Percentiles rank a stretch among this genome's conserved stretches.
Evolutionary conservation across 2,888 invertebrate genomes (phyloP).

Genomic region (Chrysodeixis includens): DNA sequence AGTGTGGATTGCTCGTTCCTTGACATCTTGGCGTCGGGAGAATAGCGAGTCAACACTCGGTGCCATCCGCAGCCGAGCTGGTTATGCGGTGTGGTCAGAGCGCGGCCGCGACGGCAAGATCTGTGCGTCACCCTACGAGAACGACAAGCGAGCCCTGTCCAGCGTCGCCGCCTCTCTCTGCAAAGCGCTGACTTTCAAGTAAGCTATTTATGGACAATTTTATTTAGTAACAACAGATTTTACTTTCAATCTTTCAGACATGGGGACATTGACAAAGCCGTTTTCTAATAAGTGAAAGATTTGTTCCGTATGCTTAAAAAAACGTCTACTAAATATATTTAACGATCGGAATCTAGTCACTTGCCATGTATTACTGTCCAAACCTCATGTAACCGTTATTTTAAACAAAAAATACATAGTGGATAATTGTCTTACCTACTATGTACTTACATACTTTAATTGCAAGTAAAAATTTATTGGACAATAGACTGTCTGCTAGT

Average conservation of each 20-base stretch:
- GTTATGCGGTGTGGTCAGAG: slow-evolving; percentile 96
- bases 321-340: too few relatives aligned
- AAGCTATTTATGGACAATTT: slow-evolving; percentile 50
- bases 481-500: background rate
- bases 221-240: too few relatives aligned
- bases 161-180: slow-evolving; percentile 94
- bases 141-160: slow-evolving; percentile 89
- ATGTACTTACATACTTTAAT: too few relatives aligned
- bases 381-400: background rate
- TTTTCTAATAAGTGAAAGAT: too few relatives aligned
- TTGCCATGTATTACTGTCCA: background rate
- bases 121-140: slow-evolving; percentile 94
- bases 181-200: slow-evolving; percentile 93
- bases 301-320: too few relatives aligned
- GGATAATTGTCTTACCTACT: too few relatives aligned
- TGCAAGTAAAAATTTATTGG: too few relatives aligned
- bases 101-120: slow-evolving; percentile 94
- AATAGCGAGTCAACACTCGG: slow-evolving; percentile 92
- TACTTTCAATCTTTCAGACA: too few relatives aligned
- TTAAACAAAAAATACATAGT: background rate
- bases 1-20: slow-evolving; percentile 94
- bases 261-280: too few relatives aligned
- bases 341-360: too few relatives aligned
- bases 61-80: slow-evolving; percentile 92
- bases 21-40: slow-evolving; percentile 90